Evolutionary conservation across 2,888 invertebrate species (phyloP), one percentile per base, ranked within the genome.

Genomic region (Yponomeuta cagnagella): DNA sequence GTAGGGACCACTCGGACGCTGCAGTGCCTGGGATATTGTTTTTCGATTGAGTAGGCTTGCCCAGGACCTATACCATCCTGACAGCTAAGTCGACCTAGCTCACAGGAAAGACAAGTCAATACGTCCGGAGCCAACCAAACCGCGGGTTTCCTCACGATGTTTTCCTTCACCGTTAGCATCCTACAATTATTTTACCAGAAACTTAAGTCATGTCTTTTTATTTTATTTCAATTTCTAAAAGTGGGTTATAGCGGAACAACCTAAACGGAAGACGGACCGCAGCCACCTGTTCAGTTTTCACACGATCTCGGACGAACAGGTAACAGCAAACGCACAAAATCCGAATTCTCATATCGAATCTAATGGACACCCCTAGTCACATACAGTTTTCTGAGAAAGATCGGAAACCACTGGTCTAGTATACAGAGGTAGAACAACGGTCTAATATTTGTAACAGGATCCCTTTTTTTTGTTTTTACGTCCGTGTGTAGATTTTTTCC

Each of bases 261-360:
- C 37, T 31, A 31, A 30, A 80, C 83, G 84, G 83, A 82, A 84
- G 83, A 78, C 78, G 76, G 76, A 78, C 82, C 81, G 77, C 84
- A 80, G 77, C 82, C 91, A 90, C 91, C 91, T 92, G 91, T 92
- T 89, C 84, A 77, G 82, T 86, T 87, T 91, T 92, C 92, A 91
- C 92, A 92, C 92, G 90, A 80, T 84, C 83, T 81, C 48, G 23
- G 37, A 48, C 67, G 23, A n/a, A 72, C 90, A 90, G 90, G 89
- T 89, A 88, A 81, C 78, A 77, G 78, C 78, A 79, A 58, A 58
- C 63, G 37, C 69, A 52, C 23, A 65, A 23, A 72, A 69, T 68
- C 80, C 80, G 77, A 79, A 77, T 82, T 65, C 79, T 81, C 80
- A 84, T 84, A 85, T 58, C 12, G 1, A 15, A 12, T 58, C 52